Base-by-base conservation (phyloP, 2,113 vertebrate species). In the Lagopus leucura region DNA sequence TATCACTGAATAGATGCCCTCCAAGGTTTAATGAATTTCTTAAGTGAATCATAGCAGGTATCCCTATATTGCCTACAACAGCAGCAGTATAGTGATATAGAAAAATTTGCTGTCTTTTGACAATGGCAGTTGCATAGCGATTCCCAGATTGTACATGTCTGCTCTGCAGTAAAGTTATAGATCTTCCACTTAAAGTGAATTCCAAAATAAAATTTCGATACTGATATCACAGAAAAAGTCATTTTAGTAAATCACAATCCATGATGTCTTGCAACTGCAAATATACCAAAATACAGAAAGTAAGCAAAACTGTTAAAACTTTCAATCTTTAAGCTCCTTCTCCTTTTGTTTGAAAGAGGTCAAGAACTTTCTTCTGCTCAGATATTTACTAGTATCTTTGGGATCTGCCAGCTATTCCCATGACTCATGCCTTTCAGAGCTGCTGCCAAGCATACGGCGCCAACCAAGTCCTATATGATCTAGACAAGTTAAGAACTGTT, bases 401-500 rank as follows among this genome's bases (percentile, higher is more conserved):
- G 40, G 82, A 95, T 92, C 86, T 84, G 88, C 76, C 93, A 94
- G 13, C 66, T 94, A 78, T 73, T 96, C 54, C 90, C 74, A 93
- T 89, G 93, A 96, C 60, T 92, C 92, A 95, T 3, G 58, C 5
- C 47, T 77, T 88, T 95, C 66, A 84, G 80, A 93, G 92, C n/a
- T 58, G 30, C 25, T 93, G 93, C 90, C 92, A 94, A 94, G 89
- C 82, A 83, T 88, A 91, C 67, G 95, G 87, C 80, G 84, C 82
- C 91, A 94, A 70, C 61, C 70, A 92, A 71, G 78, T 82, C 86
- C 61, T 89, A 11, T 58, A 76, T 69, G 95, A 90, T 92, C 65
- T 8, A 94, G 81, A 80, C 88, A 96, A 94, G 93, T 87, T 86
- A 95, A 94, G 90, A 92, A 84, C 77, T 52, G 92, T 89, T 91